phyloP scores from a whole-genome alignment of 2,888 invertebrate species.

The Cryptocephalus moraei region DNA sequence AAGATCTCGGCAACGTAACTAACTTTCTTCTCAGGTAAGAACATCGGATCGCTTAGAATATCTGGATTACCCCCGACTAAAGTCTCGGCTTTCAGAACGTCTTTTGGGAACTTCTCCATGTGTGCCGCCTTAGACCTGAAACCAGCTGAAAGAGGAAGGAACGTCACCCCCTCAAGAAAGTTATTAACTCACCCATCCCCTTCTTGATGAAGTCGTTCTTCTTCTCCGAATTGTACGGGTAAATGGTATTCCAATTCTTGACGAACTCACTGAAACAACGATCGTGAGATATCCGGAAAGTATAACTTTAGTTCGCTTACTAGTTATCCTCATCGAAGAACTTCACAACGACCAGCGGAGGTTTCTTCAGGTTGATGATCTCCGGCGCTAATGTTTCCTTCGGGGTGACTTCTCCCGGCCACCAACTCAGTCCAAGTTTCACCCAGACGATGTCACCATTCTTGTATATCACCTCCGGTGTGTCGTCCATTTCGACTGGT shows the following conservation, averaged over 20 bases:
- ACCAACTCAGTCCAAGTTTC: conserved; percentile 71
- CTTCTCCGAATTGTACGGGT: conserved; percentile 64
- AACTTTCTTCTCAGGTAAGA: conserved; percentile 42
- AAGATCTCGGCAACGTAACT: conserved; percentile 43
- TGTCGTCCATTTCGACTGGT: conserved; percentile 53
- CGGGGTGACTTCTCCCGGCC: conserved; percentile 71
- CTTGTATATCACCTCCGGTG: conserved; percentile 54
- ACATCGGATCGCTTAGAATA: conserved; percentile 53
- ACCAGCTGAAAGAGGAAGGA: conserved; percentile 38
- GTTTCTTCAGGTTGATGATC: conserved; percentile 53
- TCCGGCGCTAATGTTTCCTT: conserved; percentile 56
- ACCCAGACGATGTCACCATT: conserved; percentile 81
- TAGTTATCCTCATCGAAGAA: conserved; percentile 76
- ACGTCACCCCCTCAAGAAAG: background rate
- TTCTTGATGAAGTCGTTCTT: conserved; percentile 75
- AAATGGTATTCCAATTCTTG: conserved; percentile 58
- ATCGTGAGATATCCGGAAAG: background rate
- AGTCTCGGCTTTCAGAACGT: conserved; percentile 64
- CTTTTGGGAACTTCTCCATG: conserved; percentile 73
- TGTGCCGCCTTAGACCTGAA: conserved; percentile 50
- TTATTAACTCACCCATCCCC: conserved; percentile 58
- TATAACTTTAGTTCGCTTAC: conserved; percentile 44
- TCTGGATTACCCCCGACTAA: conserved; percentile 60
- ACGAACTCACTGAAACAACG: conserved; percentile 59
- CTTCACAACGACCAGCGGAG: conserved; percentile 71